phyloP scores from a whole-genome alignment of 53 echinoderm and acorn worm genomes.

The Holothuria scabra region DNA sequence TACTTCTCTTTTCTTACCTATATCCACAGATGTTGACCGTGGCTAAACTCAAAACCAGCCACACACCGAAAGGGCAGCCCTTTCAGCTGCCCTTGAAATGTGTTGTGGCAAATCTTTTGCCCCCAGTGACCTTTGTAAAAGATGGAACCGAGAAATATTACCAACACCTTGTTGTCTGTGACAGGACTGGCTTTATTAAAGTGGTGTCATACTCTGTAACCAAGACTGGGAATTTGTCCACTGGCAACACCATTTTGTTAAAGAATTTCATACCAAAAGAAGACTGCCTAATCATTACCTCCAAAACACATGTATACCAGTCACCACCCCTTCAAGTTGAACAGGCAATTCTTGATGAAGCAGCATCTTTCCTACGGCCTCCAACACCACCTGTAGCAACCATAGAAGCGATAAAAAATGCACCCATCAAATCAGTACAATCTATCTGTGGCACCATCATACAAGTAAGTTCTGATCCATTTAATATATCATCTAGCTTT shows the following conservation, averaged over 20 bases:
- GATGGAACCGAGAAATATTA: background rate
- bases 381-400: background rate
- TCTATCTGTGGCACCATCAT: background rate
- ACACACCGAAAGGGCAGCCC: no score
- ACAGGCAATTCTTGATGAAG: background rate
- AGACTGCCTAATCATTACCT: background rate
- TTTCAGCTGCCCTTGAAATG: conserved; percentile 19
- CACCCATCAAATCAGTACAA: conserved; percentile 20
- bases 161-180: conserved; percentile 5
- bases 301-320: background rate
- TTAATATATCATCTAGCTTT: no score
- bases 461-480: conserved; percentile 14
- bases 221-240: background rate
- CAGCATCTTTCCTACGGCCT: conserved; percentile 1
- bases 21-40: background rate
- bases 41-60: background rate
- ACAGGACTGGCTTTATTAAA: background rate
- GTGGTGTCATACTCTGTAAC: background rate
- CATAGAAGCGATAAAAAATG: background rate
- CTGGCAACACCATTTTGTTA: background rate
- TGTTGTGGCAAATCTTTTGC: background rate
- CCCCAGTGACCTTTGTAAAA: background rate
- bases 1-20: background rate
- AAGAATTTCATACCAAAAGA: conserved; percentile 1
- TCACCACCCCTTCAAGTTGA: background rate